Evolutionary conservation across 2,113 vertebrate genomes (phyloP), one percentile per base, ranked within the genome.

Genomic region (Clarias gariepinus): DNA sequence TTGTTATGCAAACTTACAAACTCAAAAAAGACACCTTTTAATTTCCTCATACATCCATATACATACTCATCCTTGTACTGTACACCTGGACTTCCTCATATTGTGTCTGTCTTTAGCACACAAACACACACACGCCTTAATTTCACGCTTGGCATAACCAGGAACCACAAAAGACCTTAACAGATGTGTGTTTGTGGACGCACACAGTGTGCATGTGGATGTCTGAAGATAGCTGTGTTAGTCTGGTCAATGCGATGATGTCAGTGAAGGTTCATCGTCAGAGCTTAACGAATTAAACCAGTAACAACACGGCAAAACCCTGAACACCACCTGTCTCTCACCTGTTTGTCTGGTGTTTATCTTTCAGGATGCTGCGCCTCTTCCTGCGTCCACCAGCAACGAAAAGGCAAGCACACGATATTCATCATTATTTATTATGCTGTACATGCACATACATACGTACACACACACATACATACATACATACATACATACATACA

Each of bases 401-500:
- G 92, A 92, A 52, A 95, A 95, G 85, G 78, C 41, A 81, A 81
- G 19, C 57, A 16, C 78, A 95, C 94, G 93, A 94, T 36, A 36
- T 36, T 36, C 33, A 36, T 36, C 33, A 36, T 36, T 2, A 36
- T 95, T 73, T 90, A 90, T 55, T 18, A 47, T 74, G 11, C 1
- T 74, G 5, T 2, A 28, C 7, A 8, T 6, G 5, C 41, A 47
- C 41, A 47, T 7, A 47, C 41, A 47, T 7, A 47, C 6, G 7
- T 7, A 47, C 0, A 47, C 41, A 7, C 6, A 47, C 41, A 47
- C 6, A 47, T 7, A 41, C 41, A 41, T 5, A 41, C 3, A 4
- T 5, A 41, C 41, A 41, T 5, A 41, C 41, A 41, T 5, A 4
- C 41, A 41, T 5, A 41, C 41, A 41, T 3, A 36, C 36, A 36